phyloP scores from a whole-genome alignment of 2,888 invertebrate genomes.

The Lomographa bimaculata region DNA sequence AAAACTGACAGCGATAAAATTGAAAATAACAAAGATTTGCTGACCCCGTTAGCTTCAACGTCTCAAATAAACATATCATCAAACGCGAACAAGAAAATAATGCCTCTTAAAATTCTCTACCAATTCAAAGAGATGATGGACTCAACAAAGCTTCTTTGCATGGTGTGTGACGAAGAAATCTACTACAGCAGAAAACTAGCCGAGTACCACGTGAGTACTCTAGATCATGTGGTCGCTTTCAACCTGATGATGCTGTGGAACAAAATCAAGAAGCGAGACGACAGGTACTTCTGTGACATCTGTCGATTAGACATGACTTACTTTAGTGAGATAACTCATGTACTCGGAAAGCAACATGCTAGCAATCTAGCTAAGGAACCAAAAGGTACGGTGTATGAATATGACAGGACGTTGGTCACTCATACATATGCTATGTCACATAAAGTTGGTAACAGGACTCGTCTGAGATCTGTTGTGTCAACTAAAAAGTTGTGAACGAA shows the following conservation, averaged over 20 bases:
- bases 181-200: conserved; percentile 7
- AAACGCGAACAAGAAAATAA: not conserved
- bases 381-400: conserved; percentile 23
- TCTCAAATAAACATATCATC: too few species aligned
- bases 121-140: conserved; percentile 20
- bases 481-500: too few species aligned
- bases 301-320: conserved; percentile 25
- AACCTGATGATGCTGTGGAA: conserved; percentile 30
- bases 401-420: conserved; percentile 17
- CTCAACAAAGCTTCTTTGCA: conserved; percentile 14
- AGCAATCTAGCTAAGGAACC: conserved; percentile 8
- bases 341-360: conserved; percentile 4
- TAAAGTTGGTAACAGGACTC: conserved; percentile 18
- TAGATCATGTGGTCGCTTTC: conserved; percentile 21
- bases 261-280: conserved; percentile 20
- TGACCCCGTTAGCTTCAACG: not conserved
- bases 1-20: not conserved
- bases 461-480: conserved; percentile 6
- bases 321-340: conserved; percentile 23
- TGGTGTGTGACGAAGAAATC: conserved; percentile 23
- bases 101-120: conserved; percentile 21
- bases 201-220: conserved; percentile 9
- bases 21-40: conserved; percentile 1
- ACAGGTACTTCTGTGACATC: conserved; percentile 24
- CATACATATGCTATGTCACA: conserved; percentile 23